Evolutionary conservation across 2,797 vertebrate genomes (phyloP).

Genomic region (Threskiornis aethiopicus): DNA sequence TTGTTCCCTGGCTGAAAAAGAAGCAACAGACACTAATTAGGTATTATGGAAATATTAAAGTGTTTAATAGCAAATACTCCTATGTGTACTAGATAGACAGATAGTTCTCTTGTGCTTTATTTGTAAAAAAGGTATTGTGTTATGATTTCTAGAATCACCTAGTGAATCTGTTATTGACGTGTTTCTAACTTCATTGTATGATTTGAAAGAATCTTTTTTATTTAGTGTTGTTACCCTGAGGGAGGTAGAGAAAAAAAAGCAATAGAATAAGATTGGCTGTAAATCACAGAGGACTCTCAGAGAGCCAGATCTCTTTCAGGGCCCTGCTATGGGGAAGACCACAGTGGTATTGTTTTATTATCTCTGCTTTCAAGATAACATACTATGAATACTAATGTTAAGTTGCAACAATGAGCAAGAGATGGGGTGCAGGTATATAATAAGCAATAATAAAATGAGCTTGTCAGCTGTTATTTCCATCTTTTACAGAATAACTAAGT

Average conservation of each 20-base stretch:
- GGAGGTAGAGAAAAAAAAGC: conserved; percentile 1
- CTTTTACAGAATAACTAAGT: background rate
- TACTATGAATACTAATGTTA: conserved; percentile 41
- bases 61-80: conserved; percentile 17
- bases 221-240: background rate
- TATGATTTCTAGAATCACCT: background rate
- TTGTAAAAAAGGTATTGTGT: background rate
- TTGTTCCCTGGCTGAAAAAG: conserved; percentile 49
- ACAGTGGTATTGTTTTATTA: conserved; percentile 38
- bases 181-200: background rate
- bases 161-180: background rate
- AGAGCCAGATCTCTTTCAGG: background rate
- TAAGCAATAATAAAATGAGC: background rate
- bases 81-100: background rate
- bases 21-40: conserved; percentile 36
- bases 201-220: conserved; percentile 12
- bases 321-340: conserved; percentile 16
- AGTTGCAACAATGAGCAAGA: background rate
- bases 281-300: conserved; percentile 3
- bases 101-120: background rate
- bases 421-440: background rate
- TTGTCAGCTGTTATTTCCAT: background rate
- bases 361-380: background rate
- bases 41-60: conserved; percentile 35
- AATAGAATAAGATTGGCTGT: conserved; percentile 18